phyloP scores from a whole-genome alignment of 2,113 vertebrate genomes.

The Micronisus gabar region DNA sequence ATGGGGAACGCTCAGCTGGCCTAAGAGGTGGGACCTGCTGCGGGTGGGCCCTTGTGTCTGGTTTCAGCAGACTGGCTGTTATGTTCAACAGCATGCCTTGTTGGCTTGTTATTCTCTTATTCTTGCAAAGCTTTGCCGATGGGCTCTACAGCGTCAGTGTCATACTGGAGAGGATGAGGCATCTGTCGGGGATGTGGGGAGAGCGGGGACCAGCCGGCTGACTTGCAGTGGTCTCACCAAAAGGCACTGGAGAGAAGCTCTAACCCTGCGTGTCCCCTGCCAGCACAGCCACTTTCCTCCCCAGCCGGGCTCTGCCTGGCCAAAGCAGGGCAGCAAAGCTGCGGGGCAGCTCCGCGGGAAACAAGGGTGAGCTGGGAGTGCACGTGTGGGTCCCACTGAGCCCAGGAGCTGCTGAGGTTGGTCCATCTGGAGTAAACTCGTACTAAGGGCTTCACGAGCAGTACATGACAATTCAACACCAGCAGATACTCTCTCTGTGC shows the following conservation, averaged over 20 bases:
- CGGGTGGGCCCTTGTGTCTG: background rate
- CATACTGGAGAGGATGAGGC: background rate
- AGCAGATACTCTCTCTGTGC: background rate
- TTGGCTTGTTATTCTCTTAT: background rate
- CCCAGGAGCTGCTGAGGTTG: background rate
- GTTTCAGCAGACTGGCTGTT: too few species aligned
- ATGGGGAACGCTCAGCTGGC: background rate
- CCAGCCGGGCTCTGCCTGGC: background rate
- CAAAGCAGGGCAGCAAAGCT: background rate
- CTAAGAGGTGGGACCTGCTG: background rate
- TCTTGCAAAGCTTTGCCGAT: background rate
- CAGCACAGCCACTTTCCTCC: background rate
- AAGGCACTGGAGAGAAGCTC: background rate
- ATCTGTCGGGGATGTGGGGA: background rate
- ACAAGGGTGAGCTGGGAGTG: background rate
- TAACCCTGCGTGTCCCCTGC: background rate
- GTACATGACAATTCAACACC: background rate
- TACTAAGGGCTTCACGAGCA: background rate
- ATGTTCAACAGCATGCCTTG: background rate
- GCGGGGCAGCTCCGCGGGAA: fast-evolving
- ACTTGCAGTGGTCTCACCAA: background rate
- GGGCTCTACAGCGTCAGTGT: fast-evolving
- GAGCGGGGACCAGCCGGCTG: background rate
- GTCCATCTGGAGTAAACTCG: background rate
- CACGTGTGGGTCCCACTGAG: fast-evolving